Conservation (phyloP, 2,888 invertebrate genomes). For the Rotaria macrura region DNA sequence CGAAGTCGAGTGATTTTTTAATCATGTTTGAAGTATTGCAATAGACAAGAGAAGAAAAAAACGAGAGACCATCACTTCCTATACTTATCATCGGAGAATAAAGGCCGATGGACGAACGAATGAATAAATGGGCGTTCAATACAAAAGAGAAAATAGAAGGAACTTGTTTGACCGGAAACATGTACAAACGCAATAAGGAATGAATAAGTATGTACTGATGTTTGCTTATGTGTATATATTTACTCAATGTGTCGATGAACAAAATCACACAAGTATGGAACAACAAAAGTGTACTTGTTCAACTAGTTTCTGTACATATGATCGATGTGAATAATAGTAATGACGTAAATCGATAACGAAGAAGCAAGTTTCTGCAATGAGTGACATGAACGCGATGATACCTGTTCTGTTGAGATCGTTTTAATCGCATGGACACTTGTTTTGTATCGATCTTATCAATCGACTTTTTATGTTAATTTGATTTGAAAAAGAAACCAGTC, state of each 20-base stretch:
- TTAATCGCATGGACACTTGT: not conserved
- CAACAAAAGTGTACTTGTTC: not conserved
- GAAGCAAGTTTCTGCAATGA: not conserved
- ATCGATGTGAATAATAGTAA: not conserved
- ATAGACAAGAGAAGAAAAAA: not conserved
- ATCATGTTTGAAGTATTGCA: conserved; percentile 21
- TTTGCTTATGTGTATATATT: not conserved
- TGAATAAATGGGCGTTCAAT: not conserved
- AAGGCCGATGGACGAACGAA: not conserved
- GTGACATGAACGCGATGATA: not conserved
- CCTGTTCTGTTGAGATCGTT: not conserved
- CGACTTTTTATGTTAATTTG: not conserved
- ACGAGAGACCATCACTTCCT: not conserved
- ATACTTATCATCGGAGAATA: not conserved
- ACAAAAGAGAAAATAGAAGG: not conserved
- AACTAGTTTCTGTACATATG: not conserved
- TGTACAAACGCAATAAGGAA: not conserved
- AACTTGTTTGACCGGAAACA: conserved; percentile 15
- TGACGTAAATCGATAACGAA: not conserved
- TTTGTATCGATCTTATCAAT: not conserved
- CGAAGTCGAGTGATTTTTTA: conserved; percentile 11
- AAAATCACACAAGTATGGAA: not conserved
- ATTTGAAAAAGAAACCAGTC: not conserved
- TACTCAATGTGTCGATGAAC: not conserved
- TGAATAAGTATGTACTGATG: not conserved